Evolutionary conservation across 2,113 vertebrate genomes (phyloP), one percentile per base, ranked within the genome.

Genomic region (Amphiprion percula): DNA sequence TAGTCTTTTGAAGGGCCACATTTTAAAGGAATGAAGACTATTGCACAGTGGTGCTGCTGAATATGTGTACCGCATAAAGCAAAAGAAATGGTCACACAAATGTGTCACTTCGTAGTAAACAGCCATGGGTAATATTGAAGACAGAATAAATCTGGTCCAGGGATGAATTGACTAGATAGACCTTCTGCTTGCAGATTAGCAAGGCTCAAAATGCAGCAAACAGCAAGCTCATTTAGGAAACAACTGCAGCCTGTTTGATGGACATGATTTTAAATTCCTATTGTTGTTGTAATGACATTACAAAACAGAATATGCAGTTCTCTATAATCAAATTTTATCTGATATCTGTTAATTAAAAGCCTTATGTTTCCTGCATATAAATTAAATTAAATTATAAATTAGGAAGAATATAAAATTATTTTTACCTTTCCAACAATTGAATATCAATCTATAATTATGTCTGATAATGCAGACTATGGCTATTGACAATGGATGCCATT

Each of bases 1-100:
- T 61, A 37, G 60, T 21, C 64, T 44, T 85, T 80, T 68, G 78
- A 87, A 82, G 68, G 75, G 59, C n/a, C 53, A 12, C 71, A 59
- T 74, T 84, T 77, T 37, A 75, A 73, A 80, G 77, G 79, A 68
- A 73, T 33, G 47, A 11, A 47, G 68, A 63, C 46, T 56, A 56
- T 72, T 63, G 47, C 37, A 50, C 66, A 30, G 12, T 65, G 61
- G 77, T 17, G 39, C 41, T 28, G 62, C 9, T 72, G 61, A 68
- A 60, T 78, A 55, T 75, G 37, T 53, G 47, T 28, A 50, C 4
- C 7, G 23, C 56, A 75, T 4, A 1, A 60, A 52, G 58, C 52
- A 44, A 21, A 50, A 39, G 37, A 68, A 41, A 68, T 0, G 41
- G 33, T 21, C 23, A 28, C 58, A 62, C 5, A 23, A 37, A 63